Evolutionary conservation across 2,797 vertebrate genomes (phyloP), one percentile per base, ranked within the genome.

Genomic region (Gobionotothen gibberifrons): DNA sequence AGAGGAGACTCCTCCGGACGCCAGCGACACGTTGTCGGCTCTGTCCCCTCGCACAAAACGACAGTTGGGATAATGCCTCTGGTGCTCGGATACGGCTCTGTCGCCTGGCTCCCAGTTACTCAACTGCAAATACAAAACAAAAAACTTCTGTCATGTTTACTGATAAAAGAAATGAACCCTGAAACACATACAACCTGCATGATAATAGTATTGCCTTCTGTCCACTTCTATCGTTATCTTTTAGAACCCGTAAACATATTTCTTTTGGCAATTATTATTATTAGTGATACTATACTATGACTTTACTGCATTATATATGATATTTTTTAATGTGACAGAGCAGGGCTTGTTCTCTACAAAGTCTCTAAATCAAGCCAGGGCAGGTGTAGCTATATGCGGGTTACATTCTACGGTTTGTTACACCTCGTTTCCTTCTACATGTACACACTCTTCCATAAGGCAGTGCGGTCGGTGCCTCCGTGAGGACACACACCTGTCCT

Each of bases 101-200:
- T 99, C 98, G 14, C 98, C 97, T 0, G 97, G 97, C 75, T 98
- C 97, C 98, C 98, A 99, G 89, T 98, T 98, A 92, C 94, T 97
- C 42, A 99, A 91, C 74, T 94, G 80, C 15, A 78, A 64, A 81
- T 16, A 44, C 39, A 46, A 65, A 53, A 1, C 32, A 36, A 43
- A 43, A 69, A 53, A 14, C 14, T 0, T 69, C 10, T 14, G 52
- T 62, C 47, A 51, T 13, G 11, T 57, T n/a, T 8, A 22, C 9
- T 51, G 7, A 12, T 55, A 14, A 44, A 44, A 43, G 21, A 21
- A 21, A 42, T 8, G 5, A 13, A 48, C 21, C 9, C 21, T 51
- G 5, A 19, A 17, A 59, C 40, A 60, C 40, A 36, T 9, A 8
- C 6, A 9, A 48, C 11, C 10, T 32, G 29, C 9, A 54, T n/a